Evolutionary conservation across 2,113 vertebrate genomes (phyloP).

Genomic region (Oenanthe oenanthe): DNA sequence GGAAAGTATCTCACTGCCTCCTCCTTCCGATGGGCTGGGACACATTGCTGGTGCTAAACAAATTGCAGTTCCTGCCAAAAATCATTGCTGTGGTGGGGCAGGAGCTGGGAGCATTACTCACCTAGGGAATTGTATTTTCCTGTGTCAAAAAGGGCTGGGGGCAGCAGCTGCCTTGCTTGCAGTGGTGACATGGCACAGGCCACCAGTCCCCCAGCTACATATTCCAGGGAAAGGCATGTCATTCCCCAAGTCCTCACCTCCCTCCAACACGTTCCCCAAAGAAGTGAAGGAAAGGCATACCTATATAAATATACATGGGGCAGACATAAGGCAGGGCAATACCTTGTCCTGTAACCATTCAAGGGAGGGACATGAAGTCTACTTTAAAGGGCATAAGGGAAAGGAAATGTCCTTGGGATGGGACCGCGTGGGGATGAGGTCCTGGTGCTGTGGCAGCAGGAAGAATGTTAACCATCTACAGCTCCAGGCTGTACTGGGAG

Average conservation of each 20-base stretch:
- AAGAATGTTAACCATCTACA: neutral
- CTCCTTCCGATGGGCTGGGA: rapidly evolving
- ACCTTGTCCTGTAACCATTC: neutral
- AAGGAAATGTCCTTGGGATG: neutral
- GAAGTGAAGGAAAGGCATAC: neutral
- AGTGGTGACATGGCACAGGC: neutral
- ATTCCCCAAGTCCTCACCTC: neutral
- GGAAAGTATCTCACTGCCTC: neutral
- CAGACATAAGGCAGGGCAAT: neutral
- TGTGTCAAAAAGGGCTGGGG: neutral
- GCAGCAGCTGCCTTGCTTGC: rapidly evolving
- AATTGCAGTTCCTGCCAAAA: neutral
- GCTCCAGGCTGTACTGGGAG: neutral
- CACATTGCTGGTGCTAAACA: neutral
- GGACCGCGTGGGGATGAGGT: neutral
- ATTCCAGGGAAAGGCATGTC: neutral
- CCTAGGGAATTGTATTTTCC: neutral
- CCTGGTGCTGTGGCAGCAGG: rapidly evolving
- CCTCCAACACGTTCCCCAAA: neutral
- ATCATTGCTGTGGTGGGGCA: rapidly evolving
- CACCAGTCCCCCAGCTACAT: rapidly evolving
- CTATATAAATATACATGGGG: neutral
- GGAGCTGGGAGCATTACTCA: neutral
- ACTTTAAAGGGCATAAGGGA: neutral
- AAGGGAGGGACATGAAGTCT: neutral